These are phyloP conservation scores for Scaptodrosophila latifasciaeformis DNA, from an alignment of 2,888 invertebrate genomes.

Conservation along the genomic window DNA sequence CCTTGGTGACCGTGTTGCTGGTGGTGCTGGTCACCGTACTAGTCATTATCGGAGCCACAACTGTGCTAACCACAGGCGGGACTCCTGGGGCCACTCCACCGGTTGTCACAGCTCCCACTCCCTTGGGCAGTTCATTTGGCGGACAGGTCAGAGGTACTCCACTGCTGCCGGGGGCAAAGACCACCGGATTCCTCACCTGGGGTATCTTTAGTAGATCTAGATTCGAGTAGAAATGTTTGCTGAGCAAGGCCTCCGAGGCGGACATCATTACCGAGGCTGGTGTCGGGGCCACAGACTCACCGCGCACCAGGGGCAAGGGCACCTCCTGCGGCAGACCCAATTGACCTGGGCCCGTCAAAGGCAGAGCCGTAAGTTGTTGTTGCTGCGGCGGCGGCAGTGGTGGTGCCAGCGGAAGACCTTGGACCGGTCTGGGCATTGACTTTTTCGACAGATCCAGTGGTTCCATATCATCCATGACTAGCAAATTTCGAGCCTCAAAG, in stretches of 20 bases:
- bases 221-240: slow-evolving; percentile 67
- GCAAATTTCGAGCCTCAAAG: slow-evolving; percentile 61
- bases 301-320: slow-evolving; percentile 15
- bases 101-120: slow-evolving; percentile 2
- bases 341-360: too few species aligned
- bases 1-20: too few species aligned
- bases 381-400: too few species aligned
- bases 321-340: slow-evolving; percentile 12
- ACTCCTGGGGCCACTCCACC: slow-evolving; percentile 1
- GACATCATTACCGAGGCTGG: slow-evolving; percentile 1
- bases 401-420: too few species aligned
- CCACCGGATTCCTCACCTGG: slow-evolving; percentile 63
- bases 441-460: slow-evolving; percentile 72
- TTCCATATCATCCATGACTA: slow-evolving; percentile 64
- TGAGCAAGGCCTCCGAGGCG: slow-evolving; percentile 20
- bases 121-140: too few species aligned
- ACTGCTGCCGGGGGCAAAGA: slow-evolving; percentile 18
- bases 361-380: too few species aligned
- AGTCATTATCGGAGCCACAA: background rate
- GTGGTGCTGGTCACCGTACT: background rate
- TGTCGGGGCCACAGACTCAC: slow-evolving; percentile 11
- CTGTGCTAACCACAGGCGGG: background rate
- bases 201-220: slow-evolving; percentile 68
- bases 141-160: background rate
- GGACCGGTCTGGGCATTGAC: slow-evolving; percentile 41